These are phyloP conservation scores for Anoplolepis gracilipes DNA, from an alignment of 1,140 invertebrate genomes.

Conservation along the genomic window DNA sequence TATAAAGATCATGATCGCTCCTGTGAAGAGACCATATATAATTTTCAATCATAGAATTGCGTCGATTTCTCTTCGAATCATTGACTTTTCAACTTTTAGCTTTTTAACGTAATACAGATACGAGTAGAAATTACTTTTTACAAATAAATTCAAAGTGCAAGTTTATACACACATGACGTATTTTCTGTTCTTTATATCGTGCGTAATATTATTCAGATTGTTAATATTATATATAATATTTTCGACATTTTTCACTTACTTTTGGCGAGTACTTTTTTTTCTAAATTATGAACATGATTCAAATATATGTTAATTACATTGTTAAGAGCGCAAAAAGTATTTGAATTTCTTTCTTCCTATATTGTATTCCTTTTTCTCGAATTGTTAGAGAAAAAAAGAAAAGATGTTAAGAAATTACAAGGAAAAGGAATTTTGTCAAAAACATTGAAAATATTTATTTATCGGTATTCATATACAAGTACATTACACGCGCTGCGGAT, in stretches of 20 bases:
- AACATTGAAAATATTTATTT: constrained; percentile 83
- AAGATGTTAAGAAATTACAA: not conserved
- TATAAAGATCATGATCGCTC: not conserved
- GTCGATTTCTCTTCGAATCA: not conserved
- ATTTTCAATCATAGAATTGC: not conserved
- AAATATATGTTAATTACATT: constrained; percentile 70
- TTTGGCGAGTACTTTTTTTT: not conserved
- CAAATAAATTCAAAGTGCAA: constrained; percentile 14
- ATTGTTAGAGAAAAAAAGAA: not conserved
- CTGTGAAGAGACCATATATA: constrained; percentile 41
- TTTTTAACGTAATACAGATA: not conserved
- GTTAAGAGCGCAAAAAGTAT: not conserved
- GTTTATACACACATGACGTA: constrained; percentile 32
- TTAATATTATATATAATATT: constrained; percentile 13
- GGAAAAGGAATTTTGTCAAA: constrained; percentile 76
- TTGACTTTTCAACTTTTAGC: not conserved
- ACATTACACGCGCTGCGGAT: constrained; percentile 81
- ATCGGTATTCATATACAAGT: constrained; percentile 80
- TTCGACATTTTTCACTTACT: not conserved
- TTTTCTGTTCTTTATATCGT: constrained; percentile 61
- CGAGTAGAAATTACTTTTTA: constrained; percentile 31
- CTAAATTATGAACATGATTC: constrained; percentile 17
- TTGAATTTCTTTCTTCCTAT: not conserved
- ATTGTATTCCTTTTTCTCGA: not conserved
- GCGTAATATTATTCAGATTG: constrained; percentile 11